These are phyloP conservation scores for Patella caerulea DNA, from an alignment of 2,888 invertebrate species.

Conservation along the genomic window DNA sequence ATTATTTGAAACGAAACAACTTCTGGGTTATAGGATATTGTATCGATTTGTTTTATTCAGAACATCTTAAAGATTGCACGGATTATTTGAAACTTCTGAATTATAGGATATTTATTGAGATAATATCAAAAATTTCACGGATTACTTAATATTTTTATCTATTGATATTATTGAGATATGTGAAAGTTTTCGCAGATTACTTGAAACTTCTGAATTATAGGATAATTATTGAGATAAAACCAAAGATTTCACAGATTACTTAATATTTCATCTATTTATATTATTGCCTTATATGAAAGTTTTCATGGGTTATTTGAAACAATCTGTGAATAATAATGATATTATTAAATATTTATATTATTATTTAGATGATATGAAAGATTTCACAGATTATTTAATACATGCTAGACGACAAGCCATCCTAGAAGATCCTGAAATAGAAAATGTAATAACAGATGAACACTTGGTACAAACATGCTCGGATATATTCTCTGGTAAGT, in stretches of 20 bases:
- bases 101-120: constrained; percentile 3
- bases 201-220: too few relatives aligned
- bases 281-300: too few relatives aligned
- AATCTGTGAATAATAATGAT: too few relatives aligned
- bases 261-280: background rate
- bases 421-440: constrained; percentile 22
- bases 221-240: too few relatives aligned
- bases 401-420: constrained; percentile 29
- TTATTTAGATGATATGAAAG: constrained; percentile 22
- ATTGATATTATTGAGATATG: too few relatives aligned
- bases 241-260: constrained; percentile 20
- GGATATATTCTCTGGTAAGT: constrained; percentile 9
- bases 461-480: constrained; percentile 24
- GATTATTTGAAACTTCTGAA: constrained; percentile 27
- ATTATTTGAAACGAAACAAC: background rate
- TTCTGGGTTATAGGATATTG: too few relatives aligned
- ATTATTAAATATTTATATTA: too few relatives aligned
- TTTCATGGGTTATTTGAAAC: too few relatives aligned
- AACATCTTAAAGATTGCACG: background rate
- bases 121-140: constrained; percentile 29
- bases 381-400: constrained; percentile 33
- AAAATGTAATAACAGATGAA: constrained; percentile 26
- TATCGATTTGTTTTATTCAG: too few relatives aligned
- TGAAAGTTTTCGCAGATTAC: too few relatives aligned
- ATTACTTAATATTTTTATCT: constrained; percentile 19